Base-by-base conservation (phyloP, 2,113 vertebrate genomes). In the Hirundichthys speculiger region DNA sequence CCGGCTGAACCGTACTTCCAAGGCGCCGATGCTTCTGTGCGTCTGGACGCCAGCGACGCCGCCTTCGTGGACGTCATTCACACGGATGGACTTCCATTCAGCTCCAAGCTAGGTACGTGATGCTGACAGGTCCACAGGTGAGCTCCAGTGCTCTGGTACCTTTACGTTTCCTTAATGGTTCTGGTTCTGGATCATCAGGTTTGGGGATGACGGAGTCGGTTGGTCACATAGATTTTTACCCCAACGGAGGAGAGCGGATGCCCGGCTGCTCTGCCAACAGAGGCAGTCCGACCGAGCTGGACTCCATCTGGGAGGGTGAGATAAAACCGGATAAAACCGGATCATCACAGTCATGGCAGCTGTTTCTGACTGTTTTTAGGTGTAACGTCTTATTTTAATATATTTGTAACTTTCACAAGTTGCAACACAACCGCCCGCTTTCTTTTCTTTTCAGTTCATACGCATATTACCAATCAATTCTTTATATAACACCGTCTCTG, bases 161-260 rank as follows among this genome's bases (percentile, higher is more conserved):
- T 7, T 7, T 27, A 8, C 3, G 30, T 9, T 7, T 34, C 11
- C 30, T 34, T 6, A 16, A 11, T 8, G 20, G 11, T 24, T 13
- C 22, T 22, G 48, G n/a, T n/a, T n/a, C n/a, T n/a, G n/a, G n/a
- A n/a, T n/a, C n/a, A n/a, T 40, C 80, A 97, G 95, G 95, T 54
- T 92, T 98, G 59, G 95, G 96, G 24, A 93, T 92, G 0, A 73
- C 38, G 0, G 41, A 94, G 59, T 47, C 90, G 2, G 0, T 93
- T 6, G 96, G 96, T 10, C 96, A 97, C 5, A 38, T 96, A 16
- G 95, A 98, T 79, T 98, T 98, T 61, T 97, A 95, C 69, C 96
- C 96, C 38, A 97, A 96, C 0, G 95, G 96, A 86, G 94, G 96
- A 57, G 25, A 88, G 19, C 2, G 89, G 41, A 97, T 96, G 95